Conservation (phyloP, 1,140 invertebrate species). For the Heliconius himera region DNA sequence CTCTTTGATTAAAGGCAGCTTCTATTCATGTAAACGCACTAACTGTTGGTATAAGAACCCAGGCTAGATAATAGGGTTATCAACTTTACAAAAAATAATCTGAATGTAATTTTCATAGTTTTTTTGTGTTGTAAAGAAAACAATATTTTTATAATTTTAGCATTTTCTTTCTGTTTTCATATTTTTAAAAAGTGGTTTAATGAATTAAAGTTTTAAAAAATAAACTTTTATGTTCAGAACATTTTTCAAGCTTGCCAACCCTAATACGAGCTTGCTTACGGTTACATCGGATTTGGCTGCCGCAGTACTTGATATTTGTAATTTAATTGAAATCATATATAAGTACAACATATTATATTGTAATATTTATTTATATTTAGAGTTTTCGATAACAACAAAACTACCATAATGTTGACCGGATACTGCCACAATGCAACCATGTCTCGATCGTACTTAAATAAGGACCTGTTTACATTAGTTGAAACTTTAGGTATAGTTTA, state of each 20-base stretch:
- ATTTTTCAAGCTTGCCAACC: neutral
- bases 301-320: conserved; percentile 56
- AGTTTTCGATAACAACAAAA: conserved; percentile 27
- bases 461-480: conserved; percentile 25
- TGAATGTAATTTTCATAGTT: neutral
- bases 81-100: neutral
- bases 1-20: neutral
- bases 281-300: conserved; percentile 25
- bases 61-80: neutral
- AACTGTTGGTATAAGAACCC: neutral
- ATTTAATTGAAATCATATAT: conserved; percentile 67
- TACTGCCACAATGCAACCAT: conserved; percentile 38
- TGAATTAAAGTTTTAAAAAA: neutral
- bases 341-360: conserved; percentile 66
- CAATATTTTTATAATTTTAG: neutral
- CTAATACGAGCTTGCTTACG: neutral
- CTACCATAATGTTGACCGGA: conserved; percentile 20
- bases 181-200: neutral
- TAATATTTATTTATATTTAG: conserved; percentile 31
- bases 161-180: neutral
- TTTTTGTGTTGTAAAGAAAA: neutral
- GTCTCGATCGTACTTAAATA: conserved; percentile 27
- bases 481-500: conserved; percentile 22
- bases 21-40: neutral
- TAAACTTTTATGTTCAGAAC: neutral